Evolutionary conservation across 2,113 vertebrate species (phyloP).

Genomic region (Mola mola): DNA sequence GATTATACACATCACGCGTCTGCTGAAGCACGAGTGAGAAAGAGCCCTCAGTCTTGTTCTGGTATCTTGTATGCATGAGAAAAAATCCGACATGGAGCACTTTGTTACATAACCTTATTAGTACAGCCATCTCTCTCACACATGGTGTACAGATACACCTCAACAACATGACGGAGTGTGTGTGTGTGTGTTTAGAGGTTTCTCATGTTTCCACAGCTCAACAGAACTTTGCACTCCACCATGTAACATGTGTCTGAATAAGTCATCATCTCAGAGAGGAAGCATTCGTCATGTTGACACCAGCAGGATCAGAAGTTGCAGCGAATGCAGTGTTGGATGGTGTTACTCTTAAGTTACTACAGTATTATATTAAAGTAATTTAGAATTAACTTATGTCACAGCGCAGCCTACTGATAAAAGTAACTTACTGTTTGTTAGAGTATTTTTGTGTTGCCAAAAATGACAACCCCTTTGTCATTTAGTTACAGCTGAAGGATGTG

Average conservation of each 20-base stretch:
- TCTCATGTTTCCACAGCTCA: constrained; percentile 53
- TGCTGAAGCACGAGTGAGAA: constrained; percentile 21
- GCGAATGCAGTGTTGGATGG: too few relatives aligned
- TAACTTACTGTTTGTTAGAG: too few relatives aligned
- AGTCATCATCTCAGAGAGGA: constrained; percentile 34
- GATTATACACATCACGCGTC: constrained; percentile 32
- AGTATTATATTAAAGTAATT: too few relatives aligned
- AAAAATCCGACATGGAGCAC: constrained; percentile 46
- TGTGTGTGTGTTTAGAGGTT: constrained; percentile 37
- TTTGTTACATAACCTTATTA: constrained; percentile 62
- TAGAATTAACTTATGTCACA: too few relatives aligned
- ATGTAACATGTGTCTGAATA: constrained; percentile 49
- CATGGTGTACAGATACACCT: constrained; percentile 18
- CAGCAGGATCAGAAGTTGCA: too few relatives aligned
- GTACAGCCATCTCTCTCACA: constrained; percentile 19
- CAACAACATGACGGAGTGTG: constrained; percentile 1
- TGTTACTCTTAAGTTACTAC: too few relatives aligned
- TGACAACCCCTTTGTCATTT: too few relatives aligned
- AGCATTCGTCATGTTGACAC: constrained; percentile 23
- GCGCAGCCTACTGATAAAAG: too few relatives aligned
- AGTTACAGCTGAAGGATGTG: too few relatives aligned
- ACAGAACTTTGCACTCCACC: constrained; percentile 65
- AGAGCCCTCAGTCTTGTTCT: constrained; percentile 28
- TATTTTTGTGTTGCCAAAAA: too few relatives aligned
- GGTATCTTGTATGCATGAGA: constrained; percentile 67